Evolutionary conservation across 1,140 invertebrate species (phyloP).

Genomic region (Microvelia longipes): DNA sequence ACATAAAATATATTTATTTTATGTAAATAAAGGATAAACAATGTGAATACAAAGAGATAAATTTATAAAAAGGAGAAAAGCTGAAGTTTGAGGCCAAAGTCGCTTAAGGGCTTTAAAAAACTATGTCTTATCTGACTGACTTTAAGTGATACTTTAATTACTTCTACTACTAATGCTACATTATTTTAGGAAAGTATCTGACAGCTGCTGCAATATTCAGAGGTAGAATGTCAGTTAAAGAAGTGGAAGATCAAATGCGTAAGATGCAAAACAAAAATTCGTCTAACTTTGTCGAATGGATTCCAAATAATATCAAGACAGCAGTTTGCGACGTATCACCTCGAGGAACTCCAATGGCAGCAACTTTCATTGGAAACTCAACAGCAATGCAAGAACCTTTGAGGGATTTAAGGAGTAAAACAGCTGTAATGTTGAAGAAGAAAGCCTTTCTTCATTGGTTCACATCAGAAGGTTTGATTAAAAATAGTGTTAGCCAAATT

Average conservation of each 20-base stretch:
- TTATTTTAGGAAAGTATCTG: constrained; percentile 23
- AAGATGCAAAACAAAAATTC: constrained; percentile 70
- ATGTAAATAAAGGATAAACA: too few species aligned
- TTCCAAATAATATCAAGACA: constrained; percentile 53
- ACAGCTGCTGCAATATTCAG: constrained; percentile 44
- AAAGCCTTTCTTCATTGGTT: constrained; percentile 60
- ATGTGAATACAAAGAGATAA: too few species aligned
- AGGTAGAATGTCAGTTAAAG: constrained; percentile 5
- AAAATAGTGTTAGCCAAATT: too few species aligned
- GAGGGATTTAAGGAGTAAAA: constrained; percentile 43
- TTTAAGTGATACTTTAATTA: too few species aligned
- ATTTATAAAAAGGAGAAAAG: too few species aligned
- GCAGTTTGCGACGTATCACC: constrained; percentile 51
- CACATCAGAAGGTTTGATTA: constrained; percentile 51
- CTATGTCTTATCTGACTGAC: too few species aligned
- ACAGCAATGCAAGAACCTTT: constrained; percentile 50
- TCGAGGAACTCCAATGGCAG: constrained; percentile 45
- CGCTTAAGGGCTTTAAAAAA: too few species aligned
- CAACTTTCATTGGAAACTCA: constrained; percentile 34
- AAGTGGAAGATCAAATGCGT: constrained; percentile 36
- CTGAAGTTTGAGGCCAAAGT: too few species aligned
- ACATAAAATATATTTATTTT: too few species aligned
- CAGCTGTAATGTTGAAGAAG: constrained; percentile 37
- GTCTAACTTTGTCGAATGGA: constrained; percentile 63
- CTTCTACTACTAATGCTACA: too few species aligned